A percentile compares a stretch with the other conserved stretches of the same genome.
Conservation (phyloP, 2,797 vertebrate genomes). For the Molossus alvarezi region DNA sequence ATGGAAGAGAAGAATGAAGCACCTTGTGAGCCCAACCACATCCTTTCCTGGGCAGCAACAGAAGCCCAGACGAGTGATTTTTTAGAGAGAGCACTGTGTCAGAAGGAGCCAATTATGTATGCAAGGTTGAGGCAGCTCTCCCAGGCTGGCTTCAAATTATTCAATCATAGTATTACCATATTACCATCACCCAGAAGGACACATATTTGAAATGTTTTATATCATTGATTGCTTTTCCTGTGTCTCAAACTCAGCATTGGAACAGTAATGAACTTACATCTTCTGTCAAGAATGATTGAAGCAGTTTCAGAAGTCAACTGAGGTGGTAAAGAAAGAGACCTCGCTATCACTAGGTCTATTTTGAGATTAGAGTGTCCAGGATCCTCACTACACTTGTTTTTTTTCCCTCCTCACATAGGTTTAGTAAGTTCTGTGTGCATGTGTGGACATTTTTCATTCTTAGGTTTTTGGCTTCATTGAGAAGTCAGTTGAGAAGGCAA, state of each 20-base stretch:
- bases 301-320: slow-evolving; percentile 2
- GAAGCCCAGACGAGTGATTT: background rate
- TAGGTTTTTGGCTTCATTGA: slow-evolving; percentile 39
- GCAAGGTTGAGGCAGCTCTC: background rate
- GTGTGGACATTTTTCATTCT: slow-evolving; percentile 50
- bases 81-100: background rate
- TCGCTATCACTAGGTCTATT: background rate
- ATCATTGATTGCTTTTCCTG: background rate
- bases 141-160: background rate
- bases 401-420: background rate
- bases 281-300: slow-evolving; percentile 14
- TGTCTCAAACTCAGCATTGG: background rate
- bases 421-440: slow-evolving; percentile 1
- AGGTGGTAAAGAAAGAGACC: background rate
- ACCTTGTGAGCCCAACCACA: background rate
- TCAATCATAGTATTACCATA: background rate
- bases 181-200: background rate
- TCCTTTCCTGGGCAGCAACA: background rate
- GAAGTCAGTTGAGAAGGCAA: slow-evolving; percentile 58
- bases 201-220: slow-evolving; percentile 21
- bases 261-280: background rate
- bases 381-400: background rate
- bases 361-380: background rate
- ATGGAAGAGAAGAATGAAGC: background rate
- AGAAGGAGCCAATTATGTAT: background rate